Evolutionary conservation across 2,888 invertebrate genomes (phyloP).

Genomic region (Scaptodrosophila latifasciaeformis): DNA sequence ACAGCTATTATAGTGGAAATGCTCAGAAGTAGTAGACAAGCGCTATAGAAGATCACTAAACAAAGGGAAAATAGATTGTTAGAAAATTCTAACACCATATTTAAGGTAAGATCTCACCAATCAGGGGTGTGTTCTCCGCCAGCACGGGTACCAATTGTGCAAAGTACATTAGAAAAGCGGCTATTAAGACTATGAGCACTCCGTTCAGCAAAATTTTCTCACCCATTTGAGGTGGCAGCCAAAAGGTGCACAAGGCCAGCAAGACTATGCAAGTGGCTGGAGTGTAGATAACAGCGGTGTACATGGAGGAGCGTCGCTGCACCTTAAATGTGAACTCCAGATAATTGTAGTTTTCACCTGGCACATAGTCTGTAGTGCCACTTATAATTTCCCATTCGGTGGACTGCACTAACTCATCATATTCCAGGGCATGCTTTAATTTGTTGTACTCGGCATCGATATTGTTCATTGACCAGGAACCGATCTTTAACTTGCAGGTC

Average conservation of each 20-base stretch:
- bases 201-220: conserved; percentile 81
- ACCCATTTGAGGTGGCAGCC: conserved; percentile 81
- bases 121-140: conserved; percentile 75
- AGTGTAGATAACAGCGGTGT: conserved; percentile 79
- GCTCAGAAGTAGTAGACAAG: conserved; percentile 76
- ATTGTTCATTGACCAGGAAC: conserved; percentile 83
- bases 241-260: conserved; percentile 79
- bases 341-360: conserved; percentile 68
- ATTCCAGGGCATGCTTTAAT: conserved; percentile 74
- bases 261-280: conserved; percentile 80
- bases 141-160: conserved; percentile 77
- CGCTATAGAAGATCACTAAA: conserved; percentile 78
- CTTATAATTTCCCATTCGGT: conserved; percentile 74
- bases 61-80: no score
- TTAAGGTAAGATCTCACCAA: conserved; percentile 73
- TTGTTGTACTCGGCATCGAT: conserved; percentile 73
- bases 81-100: no score
- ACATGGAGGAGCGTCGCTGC: conserved; percentile 78
- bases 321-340: conserved; percentile 70
- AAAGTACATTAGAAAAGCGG: conserved; percentile 80
- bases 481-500: conserved; percentile 80
- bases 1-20: conserved; percentile 77
- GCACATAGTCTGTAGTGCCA: conserved; percentile 37
- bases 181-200: conserved; percentile 78
- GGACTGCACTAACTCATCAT: conserved; percentile 62